Evolutionary conservation across 2,888 invertebrate genomes (phyloP), one percentile per base, ranked within the genome.

Genomic region (Endomychus coccineus): DNA sequence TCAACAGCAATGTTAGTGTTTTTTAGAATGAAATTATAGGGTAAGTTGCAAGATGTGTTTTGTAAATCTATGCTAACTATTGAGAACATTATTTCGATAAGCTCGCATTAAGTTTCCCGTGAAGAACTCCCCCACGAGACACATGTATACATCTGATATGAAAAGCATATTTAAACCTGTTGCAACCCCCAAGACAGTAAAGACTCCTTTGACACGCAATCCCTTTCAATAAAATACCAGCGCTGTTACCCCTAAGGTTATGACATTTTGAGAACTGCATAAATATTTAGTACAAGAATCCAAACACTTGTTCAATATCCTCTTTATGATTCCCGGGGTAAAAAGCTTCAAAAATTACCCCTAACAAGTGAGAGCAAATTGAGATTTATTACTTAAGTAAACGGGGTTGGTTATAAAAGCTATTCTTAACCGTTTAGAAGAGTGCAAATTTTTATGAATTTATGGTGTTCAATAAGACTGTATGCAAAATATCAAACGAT

Each of bases 151-250:
- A 51, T 55, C 51, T 52, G 51, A 52, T 58, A 59, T 59, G 55
- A 61, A 59, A 59, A 59, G 55, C 54, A 50, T 60, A 59, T 60
- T 61, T 61, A 56, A 62, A 62, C 62, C 62, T 62, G 62, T 61
- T 62, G 59, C 58, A 43, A 48, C 45, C 49, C 46, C 50, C 49
- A 50, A 49, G 50, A 51, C 46, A 48, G 43, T 40, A 37, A 46
- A 44, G 45, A 37, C 43, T 48, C 40, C 48, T 46, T 43, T 17
- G 38, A 32, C 47, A 46, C 49, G 48, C 49, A 48, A 54, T 51
- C 54, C 49, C 54, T 52, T 54, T 53, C 50, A 51, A 53, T 52
- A 51, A 51, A 51, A 49, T 38, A 43, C 44, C 44, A 40, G 28
- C 48, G 35, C 40, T 42, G 45, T 39, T 42, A 47, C 54, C 53